Percentiles rank a stretch among this genome's conserved stretches.
phyloP scores from a whole-genome alignment of 2,888 invertebrate species.

The Malacosoma neustria region DNA sequence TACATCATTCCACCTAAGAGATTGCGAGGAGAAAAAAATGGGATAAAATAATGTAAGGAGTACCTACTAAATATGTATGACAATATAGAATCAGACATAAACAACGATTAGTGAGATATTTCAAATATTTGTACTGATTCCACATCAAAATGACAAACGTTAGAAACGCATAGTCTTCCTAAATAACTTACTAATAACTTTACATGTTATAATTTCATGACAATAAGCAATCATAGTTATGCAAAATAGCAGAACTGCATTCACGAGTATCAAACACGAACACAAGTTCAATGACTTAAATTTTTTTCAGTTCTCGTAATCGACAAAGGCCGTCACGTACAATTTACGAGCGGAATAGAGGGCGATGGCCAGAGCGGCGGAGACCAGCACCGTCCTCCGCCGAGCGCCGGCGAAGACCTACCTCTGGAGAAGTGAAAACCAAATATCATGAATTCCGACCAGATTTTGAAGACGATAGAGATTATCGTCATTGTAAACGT shows the following conservation, averaged over 20 bases:
- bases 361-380: constrained; percentile 39
- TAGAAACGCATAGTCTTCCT: too few relatives aligned
- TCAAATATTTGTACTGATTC: too few relatives aligned
- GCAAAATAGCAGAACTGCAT: constrained; percentile 12
- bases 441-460: constrained; percentile 32
- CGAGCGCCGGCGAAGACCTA: constrained; percentile 1
- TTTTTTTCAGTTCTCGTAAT: constrained; percentile 33
- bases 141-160: too few relatives aligned
- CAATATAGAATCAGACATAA: too few relatives aligned
- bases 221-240: too few relatives aligned
- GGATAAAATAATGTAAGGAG: too few relatives aligned
- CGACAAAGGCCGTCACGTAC: constrained; percentile 44
- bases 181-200: too few relatives aligned
- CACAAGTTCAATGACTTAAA: constrained; percentile 35
- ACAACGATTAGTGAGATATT: too few relatives aligned
- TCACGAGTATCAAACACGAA: constrained; percentile 26
- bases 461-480: constrained; percentile 37
- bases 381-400: constrained; percentile 18
- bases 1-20: too few relatives aligned
- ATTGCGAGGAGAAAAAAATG: too few relatives aligned
- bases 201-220: too few relatives aligned
- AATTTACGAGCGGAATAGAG: constrained; percentile 43
- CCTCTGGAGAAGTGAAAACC: constrained; percentile 7
- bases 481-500: constrained; percentile 41
- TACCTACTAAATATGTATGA: too few relatives aligned